Evolutionary conservation across 2,797 vertebrate genomes (phyloP).

Genomic region (Gymnopithys bicolor): DNA sequence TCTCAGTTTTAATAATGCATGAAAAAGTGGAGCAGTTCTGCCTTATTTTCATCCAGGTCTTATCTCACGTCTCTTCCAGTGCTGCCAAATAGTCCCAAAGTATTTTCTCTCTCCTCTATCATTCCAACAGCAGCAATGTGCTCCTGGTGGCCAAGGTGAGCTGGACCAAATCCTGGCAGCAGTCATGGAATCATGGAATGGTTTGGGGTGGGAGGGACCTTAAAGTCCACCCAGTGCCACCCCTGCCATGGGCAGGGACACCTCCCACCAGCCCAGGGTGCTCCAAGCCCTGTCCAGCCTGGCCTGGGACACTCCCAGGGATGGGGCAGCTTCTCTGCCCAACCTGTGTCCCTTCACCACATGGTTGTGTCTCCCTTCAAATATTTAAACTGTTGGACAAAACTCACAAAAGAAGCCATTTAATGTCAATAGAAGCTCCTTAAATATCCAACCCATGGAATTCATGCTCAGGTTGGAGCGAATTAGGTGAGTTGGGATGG

Average conservation of each 20-base stretch:
- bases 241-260: neutral
- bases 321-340: neutral
- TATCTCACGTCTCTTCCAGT: neutral
- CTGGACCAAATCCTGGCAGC: neutral
- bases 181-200: neutral
- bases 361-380: neutral
- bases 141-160: neutral
- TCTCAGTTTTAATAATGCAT: conserved; percentile 43
- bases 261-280: accelerated
- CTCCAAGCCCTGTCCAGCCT: accelerated
- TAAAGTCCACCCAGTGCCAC: neutral
- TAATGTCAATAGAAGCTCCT: neutral
- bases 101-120: neutral
- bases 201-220: neutral
- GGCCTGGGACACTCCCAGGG: neutral
- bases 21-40: neutral
- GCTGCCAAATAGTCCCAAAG: neutral
- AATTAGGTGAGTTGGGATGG: neutral
- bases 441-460: neutral
- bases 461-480: accelerated
- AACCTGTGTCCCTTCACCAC: neutral
- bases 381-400: neutral
- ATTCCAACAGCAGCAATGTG: accelerated
- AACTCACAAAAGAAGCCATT: neutral
- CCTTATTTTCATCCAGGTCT: conserved; percentile 19